Evolutionary conservation across 2,888 invertebrate genomes (phyloP), one percentile per base, ranked within the genome.

Genomic region (Ichneumon xanthorius): DNA sequence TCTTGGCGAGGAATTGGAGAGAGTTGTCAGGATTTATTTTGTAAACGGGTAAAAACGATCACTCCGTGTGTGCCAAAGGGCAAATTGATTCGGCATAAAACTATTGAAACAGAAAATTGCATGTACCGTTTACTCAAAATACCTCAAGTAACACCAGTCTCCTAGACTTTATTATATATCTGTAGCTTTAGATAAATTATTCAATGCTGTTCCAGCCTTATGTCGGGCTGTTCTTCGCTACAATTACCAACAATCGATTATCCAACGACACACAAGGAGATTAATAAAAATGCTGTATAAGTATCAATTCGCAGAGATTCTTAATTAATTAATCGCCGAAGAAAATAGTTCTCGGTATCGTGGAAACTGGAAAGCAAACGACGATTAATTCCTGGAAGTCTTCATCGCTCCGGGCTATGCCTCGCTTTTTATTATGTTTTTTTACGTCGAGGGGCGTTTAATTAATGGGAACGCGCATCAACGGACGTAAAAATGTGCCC

Each of bases 391-490:
- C 63, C 19, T 73, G 19, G 45, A 68, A 22, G 30, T 4, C 63
- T 22, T 9, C n/a, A 45, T 6, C 50, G 53, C 19, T 45, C 45
- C 5, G 14, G n/a, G 71, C 48, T 63, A 16, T 26, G 65, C 53
- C 58, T 80, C 11, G 14, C 53, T 40, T 58, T 72, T 80, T 61
- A 58, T 68, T 50, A 48, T 16, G 4, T 16, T 48, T 48, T 16
- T 61, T 11, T 33, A 72, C 45, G 68, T 33, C 11, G 37, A 68
- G 68, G 53, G 33, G 22, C 22, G 11, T 33, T 78, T 63, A 78
- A 81, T 84, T 84, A 40, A 80, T 76, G 65, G 65, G 33, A 76
- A 50, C 30, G 37, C 75, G 22, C 40, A 61, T 58, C 33, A 45
- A 48, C 16, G 6, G 50, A 73, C 22, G 19, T 19, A 63, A 78